Evolutionary conservation across 2,113 vertebrate species (phyloP).

Genomic region (Cnemophilus loriae): DNA sequence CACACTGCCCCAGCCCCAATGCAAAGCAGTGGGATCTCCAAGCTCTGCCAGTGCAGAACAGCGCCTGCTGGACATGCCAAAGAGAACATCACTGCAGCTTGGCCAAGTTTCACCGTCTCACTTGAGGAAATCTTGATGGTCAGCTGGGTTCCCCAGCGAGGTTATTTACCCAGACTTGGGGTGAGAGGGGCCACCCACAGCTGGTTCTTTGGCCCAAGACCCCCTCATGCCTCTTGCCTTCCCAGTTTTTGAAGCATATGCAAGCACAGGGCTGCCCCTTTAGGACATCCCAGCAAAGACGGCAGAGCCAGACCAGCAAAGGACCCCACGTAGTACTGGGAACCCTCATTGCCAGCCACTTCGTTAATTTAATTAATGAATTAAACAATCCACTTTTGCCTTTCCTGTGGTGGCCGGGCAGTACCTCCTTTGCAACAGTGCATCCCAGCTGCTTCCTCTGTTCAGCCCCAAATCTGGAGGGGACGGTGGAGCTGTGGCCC

Average conservation of each 20-base stretch:
- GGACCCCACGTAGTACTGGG: accelerated
- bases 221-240: accelerated
- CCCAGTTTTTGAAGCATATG: background rate
- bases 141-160: background rate
- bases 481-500: accelerated
- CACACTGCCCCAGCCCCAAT: background rate
- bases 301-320: accelerated
- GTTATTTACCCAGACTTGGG: background rate
- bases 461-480: background rate
- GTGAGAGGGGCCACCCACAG: background rate
- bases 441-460: background rate
- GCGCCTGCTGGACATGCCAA: accelerated
- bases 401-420: background rate
- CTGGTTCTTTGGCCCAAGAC: background rate
- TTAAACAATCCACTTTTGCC: background rate
- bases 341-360: accelerated
- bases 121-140: background rate
- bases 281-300: background rate
- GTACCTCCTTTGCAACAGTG: background rate
- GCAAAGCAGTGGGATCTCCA: background rate
- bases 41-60: background rate
- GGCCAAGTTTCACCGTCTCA: background rate
- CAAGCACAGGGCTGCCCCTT: accelerated
- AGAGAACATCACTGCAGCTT: background rate
- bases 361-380: background rate